Percentiles rank a stretch among this genome's conserved stretches.
These are phyloP conservation scores for Lamellibrachia satsuma DNA, from an alignment of 2,888 invertebrate genomes.

Conservation along the genomic window DNA sequence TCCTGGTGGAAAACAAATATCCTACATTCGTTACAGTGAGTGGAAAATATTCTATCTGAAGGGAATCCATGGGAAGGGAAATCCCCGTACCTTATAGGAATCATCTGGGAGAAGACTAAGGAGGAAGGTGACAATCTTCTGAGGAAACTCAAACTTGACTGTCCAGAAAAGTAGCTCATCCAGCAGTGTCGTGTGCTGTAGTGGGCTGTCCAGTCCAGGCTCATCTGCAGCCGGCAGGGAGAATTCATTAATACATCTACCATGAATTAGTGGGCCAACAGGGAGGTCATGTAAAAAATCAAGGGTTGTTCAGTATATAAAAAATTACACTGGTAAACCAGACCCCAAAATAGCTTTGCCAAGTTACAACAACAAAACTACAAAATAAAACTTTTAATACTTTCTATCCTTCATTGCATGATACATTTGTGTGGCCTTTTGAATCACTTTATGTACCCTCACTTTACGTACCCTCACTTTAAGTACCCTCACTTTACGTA, in stretches of 20 bases:
- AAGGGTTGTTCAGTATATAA: too few species aligned
- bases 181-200: slow-evolving; percentile 55
- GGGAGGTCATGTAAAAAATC: background rate
- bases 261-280: background rate
- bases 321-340: too few species aligned
- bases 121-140: slow-evolving; percentile 92
- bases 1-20: background rate
- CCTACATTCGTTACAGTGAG: background rate
- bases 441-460: too few species aligned
- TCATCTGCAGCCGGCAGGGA: slow-evolving; percentile 43
- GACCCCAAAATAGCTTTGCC: too few species aligned
- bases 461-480: too few species aligned
- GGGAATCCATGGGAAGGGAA: background rate
- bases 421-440: too few species aligned
- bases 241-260: background rate
- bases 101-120: slow-evolving; percentile 95
- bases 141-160: slow-evolving; percentile 95
- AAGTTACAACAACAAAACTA: too few species aligned
- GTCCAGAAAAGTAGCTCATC: slow-evolving; percentile 99
- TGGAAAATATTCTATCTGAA: background rate
- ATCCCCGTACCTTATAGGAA: slow-evolving; percentile 81
- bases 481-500: too few species aligned
- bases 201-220: slow-evolving; percentile 43
- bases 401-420: too few species aligned
- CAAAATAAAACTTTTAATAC: too few species aligned